phyloP scores from a whole-genome alignment of 1,140 invertebrate species.

The Procambarus clarkii region DNA sequence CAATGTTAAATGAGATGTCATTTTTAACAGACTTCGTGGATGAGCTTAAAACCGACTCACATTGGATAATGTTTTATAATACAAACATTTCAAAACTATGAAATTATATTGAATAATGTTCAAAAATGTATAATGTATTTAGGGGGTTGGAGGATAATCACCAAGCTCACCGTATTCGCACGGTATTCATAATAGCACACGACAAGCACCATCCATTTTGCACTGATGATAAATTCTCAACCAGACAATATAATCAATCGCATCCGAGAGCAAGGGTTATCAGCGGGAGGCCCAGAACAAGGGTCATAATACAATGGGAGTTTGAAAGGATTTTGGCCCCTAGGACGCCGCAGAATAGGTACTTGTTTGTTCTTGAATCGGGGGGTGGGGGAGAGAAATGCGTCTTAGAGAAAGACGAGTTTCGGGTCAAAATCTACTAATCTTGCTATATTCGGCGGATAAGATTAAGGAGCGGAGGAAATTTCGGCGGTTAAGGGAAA shows the following conservation, averaged over 20 bases:
- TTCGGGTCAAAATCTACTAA: constrained; percentile 50
- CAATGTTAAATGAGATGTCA: too few species aligned
- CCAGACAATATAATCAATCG: constrained; percentile 70
- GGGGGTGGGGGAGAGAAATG: constrained; percentile 23
- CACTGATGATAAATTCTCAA: constrained; percentile 66
- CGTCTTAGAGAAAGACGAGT: not conserved
- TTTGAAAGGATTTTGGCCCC: constrained; percentile 40
- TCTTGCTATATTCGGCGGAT: not conserved
- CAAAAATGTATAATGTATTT: too few species aligned
- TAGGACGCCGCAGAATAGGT: constrained; percentile 23
- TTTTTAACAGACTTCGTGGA: too few species aligned
- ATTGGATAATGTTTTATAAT: too few species aligned
- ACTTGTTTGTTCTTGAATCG: constrained; percentile 10
- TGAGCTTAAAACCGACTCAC: too few species aligned
- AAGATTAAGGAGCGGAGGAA: constrained; percentile 46
- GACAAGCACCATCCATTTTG: constrained; percentile 66
- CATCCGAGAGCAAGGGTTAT: constrained; percentile 66
- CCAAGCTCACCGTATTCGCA: constrained; percentile 50
- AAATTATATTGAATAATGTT: too few species aligned
- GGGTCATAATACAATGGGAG: constrained; percentile 40
- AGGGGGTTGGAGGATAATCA: not conserved
- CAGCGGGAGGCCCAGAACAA: constrained; percentile 27
- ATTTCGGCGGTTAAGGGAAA: constrained; percentile 45
- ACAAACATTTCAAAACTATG: too few species aligned
- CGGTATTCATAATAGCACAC: constrained; percentile 56